Base-by-base conservation (phyloP, 2,888 invertebrate genomes). In the Agrenia bidenticulata region DNA sequence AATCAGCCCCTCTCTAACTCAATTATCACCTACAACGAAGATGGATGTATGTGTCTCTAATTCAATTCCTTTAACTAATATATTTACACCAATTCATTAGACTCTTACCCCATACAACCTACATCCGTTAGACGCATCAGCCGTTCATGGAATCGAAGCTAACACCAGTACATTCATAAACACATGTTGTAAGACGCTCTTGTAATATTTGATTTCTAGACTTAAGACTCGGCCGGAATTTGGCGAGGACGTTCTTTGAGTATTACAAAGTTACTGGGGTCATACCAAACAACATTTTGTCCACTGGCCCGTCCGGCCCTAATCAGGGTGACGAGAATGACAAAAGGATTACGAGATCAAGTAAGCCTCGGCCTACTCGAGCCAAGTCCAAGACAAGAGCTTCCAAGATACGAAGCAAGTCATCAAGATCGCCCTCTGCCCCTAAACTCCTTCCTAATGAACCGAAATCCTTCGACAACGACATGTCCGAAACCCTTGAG, bases 21-120 rank as follows among this genome's bases (percentile, higher is more conserved):
- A 1, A 83, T 89, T 64, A 84, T 92, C 63, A 89, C 92, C 37
- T 97, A 96, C 79, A 95, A 91, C 42, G 95, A 96, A 83, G 94
- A 95, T 77, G 89, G 90, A 75, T 97, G 96, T 96, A 92, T 92
- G 91, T 90, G 90, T 86, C 37, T 63, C 27, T 53, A n/a, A 26
- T 56, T 50, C 26, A 26, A 15, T 57, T 39, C n/a, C n/a, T n/a
- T n/a, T n/a, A n/a, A n/a, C n/a, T n/a, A n/a, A n/a, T n/a, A n/a
- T n/a, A n/a, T n/a, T n/a, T n/a, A n/a, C n/a, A n/a, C n/a, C n/a
- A n/a, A n/a, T n/a, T n/a, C n/a, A n/a, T n/a, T 39, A 11, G 9
- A 11, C 13, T 39, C 39, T 13, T 39, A 39, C n/a, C 7, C 19
- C 7, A n/a, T 7, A n/a, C 11, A 15, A 13, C n/a, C 7, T 49